Evolutionary conservation across 23 tunicate genomes (phyloP).

Genomic region (Aplidium turbinatum): DNA sequence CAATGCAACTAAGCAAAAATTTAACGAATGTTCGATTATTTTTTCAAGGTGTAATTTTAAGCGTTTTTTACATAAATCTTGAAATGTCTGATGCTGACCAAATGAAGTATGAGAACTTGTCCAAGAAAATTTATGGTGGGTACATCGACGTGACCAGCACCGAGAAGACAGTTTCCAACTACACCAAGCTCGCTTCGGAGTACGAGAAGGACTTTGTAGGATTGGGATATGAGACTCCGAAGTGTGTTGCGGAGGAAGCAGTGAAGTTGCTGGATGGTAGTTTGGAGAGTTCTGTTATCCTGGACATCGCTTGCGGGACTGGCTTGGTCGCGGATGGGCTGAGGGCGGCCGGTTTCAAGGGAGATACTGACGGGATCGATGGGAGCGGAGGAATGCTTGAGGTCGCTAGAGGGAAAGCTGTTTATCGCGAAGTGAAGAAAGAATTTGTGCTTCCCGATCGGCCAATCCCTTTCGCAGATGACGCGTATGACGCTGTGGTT

Average conservation of each 20-base stretch:
- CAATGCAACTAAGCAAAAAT: no score
- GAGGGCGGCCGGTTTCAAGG: conserved; percentile 22
- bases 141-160: conserved; percentile 44
- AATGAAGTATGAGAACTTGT: conserved; percentile 9
- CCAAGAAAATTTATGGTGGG: conserved; percentile 40
- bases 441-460: conserved; percentile 21
- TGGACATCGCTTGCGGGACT: conserved; percentile 56
- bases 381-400: conserved; percentile 49
- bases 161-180: conserved; percentile 40
- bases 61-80: background rate
- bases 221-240: conserved; percentile 51
- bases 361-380: conserved; percentile 43
- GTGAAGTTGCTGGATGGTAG: background rate
- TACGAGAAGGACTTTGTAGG: conserved; percentile 58
- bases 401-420: conserved; percentile 1
- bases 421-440: conserved; percentile 19
- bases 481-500: conserved; percentile 50
- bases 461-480: background rate
- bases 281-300: background rate
- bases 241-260: conserved; percentile 21
- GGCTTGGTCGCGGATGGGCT: conserved; percentile 42
- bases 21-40: no score
- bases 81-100: background rate
- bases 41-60: no score
- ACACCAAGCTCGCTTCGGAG: conserved; percentile 38